phyloP scores from a whole-genome alignment of 2,888 invertebrate genomes.

The Bhutanitis thaidina region DNA sequence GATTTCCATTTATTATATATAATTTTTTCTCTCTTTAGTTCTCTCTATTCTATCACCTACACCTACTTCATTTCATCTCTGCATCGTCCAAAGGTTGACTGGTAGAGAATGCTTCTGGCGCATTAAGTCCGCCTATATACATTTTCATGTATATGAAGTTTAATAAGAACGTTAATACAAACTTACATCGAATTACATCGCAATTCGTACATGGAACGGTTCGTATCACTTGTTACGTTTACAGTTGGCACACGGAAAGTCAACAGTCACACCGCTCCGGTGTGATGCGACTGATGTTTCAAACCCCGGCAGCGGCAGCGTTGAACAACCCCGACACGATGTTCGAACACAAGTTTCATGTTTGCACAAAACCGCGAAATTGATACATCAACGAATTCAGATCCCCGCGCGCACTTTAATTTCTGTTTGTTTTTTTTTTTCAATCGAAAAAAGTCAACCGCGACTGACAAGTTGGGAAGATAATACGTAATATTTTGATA shows the following conservation, averaged over 20 bases:
- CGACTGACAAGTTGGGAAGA: too few relatives aligned
- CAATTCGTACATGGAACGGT: background rate
- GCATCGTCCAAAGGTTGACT: too few relatives aligned
- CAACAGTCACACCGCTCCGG: background rate
- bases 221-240: constrained; percentile 1
- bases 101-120: too few relatives aligned
- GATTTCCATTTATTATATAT: too few relatives aligned
- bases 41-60: too few relatives aligned
- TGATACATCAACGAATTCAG: constrained; percentile 8
- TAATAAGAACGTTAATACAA: background rate
- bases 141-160: too few relatives aligned
- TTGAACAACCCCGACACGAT: constrained; percentile 3
- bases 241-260: background rate
- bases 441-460: too few relatives aligned
- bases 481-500: too few relatives aligned
- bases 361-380: constrained; percentile 15
- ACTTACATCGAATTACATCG: background rate
- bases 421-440: background rate
- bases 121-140: too few relatives aligned
- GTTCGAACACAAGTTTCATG: constrained; percentile 12
- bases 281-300: constrained; percentile 9
- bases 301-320: background rate
- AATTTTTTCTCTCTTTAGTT: too few relatives aligned
- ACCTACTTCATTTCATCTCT: too few relatives aligned
- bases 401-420: background rate